Base-by-base conservation (phyloP, 1,140 invertebrate species). In the Streblospio benedicti region DNA sequence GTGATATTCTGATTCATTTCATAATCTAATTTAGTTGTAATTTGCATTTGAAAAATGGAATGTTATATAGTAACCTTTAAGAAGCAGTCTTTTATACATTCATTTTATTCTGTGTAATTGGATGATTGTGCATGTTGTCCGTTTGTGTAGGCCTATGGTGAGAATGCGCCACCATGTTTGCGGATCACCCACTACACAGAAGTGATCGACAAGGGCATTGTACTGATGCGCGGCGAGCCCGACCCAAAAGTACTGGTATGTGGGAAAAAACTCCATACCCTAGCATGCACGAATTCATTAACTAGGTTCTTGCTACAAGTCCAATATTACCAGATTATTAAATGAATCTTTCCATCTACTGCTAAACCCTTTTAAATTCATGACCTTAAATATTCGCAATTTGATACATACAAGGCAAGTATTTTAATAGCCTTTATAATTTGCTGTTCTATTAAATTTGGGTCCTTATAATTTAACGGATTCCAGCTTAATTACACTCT, bases 161-260 rank as follows among this genome's bases (percentile, higher is more conserved):
- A 92, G 80, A 91, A 92, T 81, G 86, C 90, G 0, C 89, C 89
- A 1, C 89, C 90, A 75, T 91, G 89, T 75, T 77, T 93, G n/a
- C 87, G 85, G 1, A 80, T 92, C 64, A 82, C 84, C 2, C 86
- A 91, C 73, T 93, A 88, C 65, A 84, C 83, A 6, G 90, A 93
- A 71, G 79, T 90, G 6, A 77, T 77, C 64, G 80, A 84, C 35
- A 79, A 82, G 28, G 58, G 59, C 5, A 81, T 91, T 47, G 82
- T 92, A 27, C 73, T 92, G 14, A 89, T 92, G 88, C 81, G 84
- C 55, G 90, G 89, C 41, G 89, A 91, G 76, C 91, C 84, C 77
- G 87, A 93, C 71, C 84, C 82, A 64, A 87, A 91, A 76, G 82
- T 86, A 0, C 70, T 91, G 1, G 76, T 77, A 68, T 69, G 67